These are phyloP conservation scores for Notothenia coriiceps DNA, from an alignment of 2,113 vertebrate species.

Conservation along the genomic window DNA sequence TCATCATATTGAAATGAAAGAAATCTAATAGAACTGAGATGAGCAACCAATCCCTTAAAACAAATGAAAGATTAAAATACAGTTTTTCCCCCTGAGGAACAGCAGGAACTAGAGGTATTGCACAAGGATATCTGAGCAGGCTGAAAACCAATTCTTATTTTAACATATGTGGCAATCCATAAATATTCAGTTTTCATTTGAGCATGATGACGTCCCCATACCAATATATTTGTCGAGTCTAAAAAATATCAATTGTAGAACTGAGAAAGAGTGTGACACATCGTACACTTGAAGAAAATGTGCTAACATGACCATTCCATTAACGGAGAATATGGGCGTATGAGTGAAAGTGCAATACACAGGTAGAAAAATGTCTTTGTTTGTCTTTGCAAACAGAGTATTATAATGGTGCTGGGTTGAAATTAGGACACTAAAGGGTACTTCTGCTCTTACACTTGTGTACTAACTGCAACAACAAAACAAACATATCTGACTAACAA, in stretches of 20 bases:
- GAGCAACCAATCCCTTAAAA: background rate
- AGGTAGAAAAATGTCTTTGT: background rate
- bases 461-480: background rate
- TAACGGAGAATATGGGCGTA: background rate
- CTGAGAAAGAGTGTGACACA: background rate
- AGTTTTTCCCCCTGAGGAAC: background rate
- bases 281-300: background rate
- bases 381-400: background rate
- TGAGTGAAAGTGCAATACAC: background rate
- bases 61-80: too few species aligned
- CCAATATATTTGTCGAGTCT: constrained; percentile 7
- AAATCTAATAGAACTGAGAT: background rate
- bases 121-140: background rate
- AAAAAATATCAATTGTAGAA: background rate
- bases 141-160: background rate
- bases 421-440: constrained; percentile 10
- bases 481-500: constrained; percentile 4
- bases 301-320: background rate
- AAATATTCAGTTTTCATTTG: background rate
- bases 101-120: background rate
- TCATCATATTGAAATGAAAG: background rate
- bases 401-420: background rate
- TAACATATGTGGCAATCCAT: background rate
- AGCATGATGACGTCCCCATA: background rate
- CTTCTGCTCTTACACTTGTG: background rate